These are phyloP conservation scores for Gibbula magus DNA, from an alignment of 2,888 invertebrate species.

Conservation along the genomic window DNA sequence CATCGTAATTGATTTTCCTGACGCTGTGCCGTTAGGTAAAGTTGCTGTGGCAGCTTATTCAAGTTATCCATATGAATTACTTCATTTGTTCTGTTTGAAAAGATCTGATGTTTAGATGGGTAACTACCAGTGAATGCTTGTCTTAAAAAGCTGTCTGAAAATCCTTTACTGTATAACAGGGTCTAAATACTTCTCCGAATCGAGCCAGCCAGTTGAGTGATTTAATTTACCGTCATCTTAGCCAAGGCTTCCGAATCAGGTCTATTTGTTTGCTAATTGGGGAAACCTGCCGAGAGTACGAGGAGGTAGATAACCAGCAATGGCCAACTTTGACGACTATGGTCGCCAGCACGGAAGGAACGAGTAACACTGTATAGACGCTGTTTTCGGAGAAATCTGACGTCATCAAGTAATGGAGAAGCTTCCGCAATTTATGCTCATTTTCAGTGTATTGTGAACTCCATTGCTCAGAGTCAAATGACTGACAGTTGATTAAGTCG, in stretches of 20 bases:
- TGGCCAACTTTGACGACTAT: background rate
- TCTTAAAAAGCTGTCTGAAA: conserved; percentile 2
- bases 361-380: background rate
- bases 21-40: conserved; percentile 17
- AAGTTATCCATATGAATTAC: conserved; percentile 25
- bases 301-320: background rate
- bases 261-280: conserved; percentile 22
- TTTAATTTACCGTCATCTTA: conserved; percentile 18
- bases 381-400: background rate
- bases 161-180: background rate
- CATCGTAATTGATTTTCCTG: conserved; percentile 16
- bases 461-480: background rate
- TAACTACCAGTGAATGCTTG: conserved; percentile 16
- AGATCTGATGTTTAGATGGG: conserved; percentile 17
- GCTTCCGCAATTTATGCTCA: background rate
- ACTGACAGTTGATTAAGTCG: background rate
- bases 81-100: conserved; percentile 23
- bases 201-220: conserved; percentile 4
- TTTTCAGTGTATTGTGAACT: background rate
- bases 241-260: conserved; percentile 11
- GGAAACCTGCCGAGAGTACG: background rate
- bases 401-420: background rate
- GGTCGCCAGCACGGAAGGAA: background rate
- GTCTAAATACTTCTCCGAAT: background rate
- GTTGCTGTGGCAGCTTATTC: background rate